Base-by-base conservation (phyloP, 2,113 vertebrate species). In the Oophaga pumilio region DNA sequence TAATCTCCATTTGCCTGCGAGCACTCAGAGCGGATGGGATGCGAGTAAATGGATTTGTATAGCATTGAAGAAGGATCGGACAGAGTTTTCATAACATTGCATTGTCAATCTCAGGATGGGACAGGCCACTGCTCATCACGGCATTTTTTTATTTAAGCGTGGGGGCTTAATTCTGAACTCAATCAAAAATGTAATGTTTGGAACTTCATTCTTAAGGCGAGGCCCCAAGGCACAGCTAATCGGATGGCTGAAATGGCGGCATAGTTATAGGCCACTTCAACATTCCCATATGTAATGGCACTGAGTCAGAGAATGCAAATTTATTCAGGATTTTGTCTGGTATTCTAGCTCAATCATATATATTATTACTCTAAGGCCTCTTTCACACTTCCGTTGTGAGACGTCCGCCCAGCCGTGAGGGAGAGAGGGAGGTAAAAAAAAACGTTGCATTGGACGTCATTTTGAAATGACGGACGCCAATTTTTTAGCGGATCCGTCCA, bases 1-100 rank as follows among this genome's bases (percentile, higher is more conserved):
- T 79, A 78, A 86, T 86, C 85, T 86, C 76, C 28, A 56, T 78
- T 68, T 18, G 74, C 74, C 85, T 77, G 74, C 76, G 24, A 74
- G 74, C 49, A 24, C 33, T 77, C 15, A 57, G 28, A 10, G 59
- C 15, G 17, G 74, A 66, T 53, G 64, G 1, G 74, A 20, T 86
- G 43, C 73, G 11, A 85, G 76, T 28, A 28, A 77, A 86, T 77
- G 49, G 43, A 77, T 86, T 86, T 64, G 52, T 64, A 78, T 52
- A 66, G 22, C 22, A 24, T 49, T 52, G 9, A 60, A 24, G 56
- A 85, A 18, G 73, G 57, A 52, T 50, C n/a, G 60, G 56, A 22
- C 11, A 52, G 53, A 26, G 33, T 28, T 49, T 49, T 22, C n/a
- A n/a, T 22, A 43, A 76, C 12, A 71, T 60, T 43, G 9, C 73